phyloP scores from a whole-genome alignment of 2,113 vertebrate genomes.

The Nibea albiflora region DNA sequence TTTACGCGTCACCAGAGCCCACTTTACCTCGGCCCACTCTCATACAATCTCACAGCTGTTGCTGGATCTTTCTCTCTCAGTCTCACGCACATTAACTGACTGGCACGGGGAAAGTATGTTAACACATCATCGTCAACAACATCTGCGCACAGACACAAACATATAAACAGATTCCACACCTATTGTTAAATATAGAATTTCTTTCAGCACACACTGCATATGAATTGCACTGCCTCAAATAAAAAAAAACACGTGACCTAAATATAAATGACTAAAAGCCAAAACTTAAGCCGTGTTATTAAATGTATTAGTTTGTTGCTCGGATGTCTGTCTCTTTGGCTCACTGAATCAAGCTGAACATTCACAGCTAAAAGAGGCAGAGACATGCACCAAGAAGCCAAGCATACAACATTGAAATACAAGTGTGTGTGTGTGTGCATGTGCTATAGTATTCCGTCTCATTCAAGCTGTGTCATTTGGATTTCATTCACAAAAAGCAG shows the following conservation, averaged over 20 bases:
- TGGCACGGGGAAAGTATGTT: neutral
- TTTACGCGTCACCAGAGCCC: constrained; percentile 73
- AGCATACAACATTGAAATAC: neutral
- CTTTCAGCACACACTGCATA: neutral
- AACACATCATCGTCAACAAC: neutral
- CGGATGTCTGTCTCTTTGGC: neutral
- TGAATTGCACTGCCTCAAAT: neutral
- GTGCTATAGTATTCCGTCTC: constrained; percentile 23
- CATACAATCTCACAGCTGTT: constrained; percentile 64
- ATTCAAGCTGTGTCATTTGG: constrained; percentile 23
- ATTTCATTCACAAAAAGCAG: constrained; percentile 61
- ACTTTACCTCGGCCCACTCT: constrained; percentile 51
- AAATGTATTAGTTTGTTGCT: neutral
- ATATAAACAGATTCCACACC: neutral
- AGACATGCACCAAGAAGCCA: constrained; percentile 1
- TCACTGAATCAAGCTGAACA: constrained; percentile 10
- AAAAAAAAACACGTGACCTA: neutral
- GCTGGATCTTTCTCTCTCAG: neutral
- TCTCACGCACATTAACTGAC: neutral
- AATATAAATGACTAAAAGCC: neutral
- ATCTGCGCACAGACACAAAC: constrained; percentile 3
- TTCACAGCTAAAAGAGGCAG: neutral
- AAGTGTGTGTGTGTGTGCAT: neutral
- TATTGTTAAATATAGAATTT: neutral
- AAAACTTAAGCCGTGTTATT: neutral